phyloP scores from a whole-genome alignment of 2,113 vertebrate genomes.

The Ardeotis arabs region DNA sequence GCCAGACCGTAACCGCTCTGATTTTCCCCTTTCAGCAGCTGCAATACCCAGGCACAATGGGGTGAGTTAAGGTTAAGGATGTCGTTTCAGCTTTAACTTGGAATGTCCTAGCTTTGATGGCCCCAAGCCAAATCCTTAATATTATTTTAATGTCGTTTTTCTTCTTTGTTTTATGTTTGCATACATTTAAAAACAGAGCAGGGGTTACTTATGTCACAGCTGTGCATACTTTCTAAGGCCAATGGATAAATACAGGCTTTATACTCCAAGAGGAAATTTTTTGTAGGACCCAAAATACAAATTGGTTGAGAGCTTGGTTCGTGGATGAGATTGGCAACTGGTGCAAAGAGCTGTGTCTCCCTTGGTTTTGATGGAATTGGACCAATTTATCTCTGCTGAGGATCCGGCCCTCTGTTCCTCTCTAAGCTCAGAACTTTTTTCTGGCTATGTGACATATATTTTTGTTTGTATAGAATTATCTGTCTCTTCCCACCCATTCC shows the following conservation, averaged over 20 bases:
- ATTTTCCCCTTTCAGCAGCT: constrained; percentile 74
- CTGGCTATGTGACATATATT: constrained; percentile 17
- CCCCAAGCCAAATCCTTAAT: constrained; percentile 66
- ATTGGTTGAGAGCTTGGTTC: constrained; percentile 22
- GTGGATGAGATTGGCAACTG: constrained; percentile 15
- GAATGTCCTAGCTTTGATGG: constrained; percentile 64
- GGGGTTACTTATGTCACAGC: constrained; percentile 70
- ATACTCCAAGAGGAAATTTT: constrained; percentile 45
- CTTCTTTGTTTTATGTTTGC: constrained; percentile 66
- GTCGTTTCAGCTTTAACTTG: constrained; percentile 66
- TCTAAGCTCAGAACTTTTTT: neutral
- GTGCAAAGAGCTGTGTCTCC: neutral
- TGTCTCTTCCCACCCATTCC: constrained; percentile 20
- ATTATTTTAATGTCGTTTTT: constrained; percentile 70
- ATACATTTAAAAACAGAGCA: constrained; percentile 67
- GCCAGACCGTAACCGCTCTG: constrained; percentile 68
- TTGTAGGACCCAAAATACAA: constrained; percentile 14
- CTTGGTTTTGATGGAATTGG: neutral
- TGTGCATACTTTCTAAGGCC: constrained; percentile 66
- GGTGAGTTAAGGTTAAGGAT: constrained; percentile 74
- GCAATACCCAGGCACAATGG: constrained; percentile 71
- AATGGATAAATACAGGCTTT: constrained; percentile 66
- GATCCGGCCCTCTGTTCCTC: neutral
- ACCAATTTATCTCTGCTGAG: neutral
- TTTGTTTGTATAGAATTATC: constrained; percentile 55